Conservation (phyloP, 2,113 vertebrate genomes). For the Protomyctophum bolini region DNA sequence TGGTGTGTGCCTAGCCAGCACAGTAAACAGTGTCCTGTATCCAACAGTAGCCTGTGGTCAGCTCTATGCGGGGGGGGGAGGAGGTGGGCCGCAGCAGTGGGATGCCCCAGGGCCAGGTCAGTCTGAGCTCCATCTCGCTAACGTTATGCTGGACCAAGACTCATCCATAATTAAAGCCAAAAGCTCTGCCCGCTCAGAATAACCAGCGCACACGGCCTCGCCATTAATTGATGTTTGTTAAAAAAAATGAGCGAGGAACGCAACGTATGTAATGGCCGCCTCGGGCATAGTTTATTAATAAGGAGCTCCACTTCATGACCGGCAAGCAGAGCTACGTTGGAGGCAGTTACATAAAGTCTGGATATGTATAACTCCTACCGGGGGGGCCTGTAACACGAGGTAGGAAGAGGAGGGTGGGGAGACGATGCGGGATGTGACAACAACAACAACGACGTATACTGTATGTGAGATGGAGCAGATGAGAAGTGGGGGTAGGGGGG, state of each 20-base stretch:
- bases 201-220: slow-evolving; percentile 48
- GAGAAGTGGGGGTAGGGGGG: neutral
- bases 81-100: slow-evolving; percentile 40
- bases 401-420: slow-evolving; percentile 26
- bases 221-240: slow-evolving; percentile 77
- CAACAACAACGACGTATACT: neutral
- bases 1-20: slow-evolving; percentile 6
- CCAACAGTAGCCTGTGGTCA: slow-evolving; percentile 42
- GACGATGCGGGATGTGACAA: neutral
- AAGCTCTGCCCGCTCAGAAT: slow-evolving; percentile 59
- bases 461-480: neutral
- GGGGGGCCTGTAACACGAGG: slow-evolving; percentile 26
- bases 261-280: slow-evolving; percentile 75
- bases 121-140: slow-evolving; percentile 52
- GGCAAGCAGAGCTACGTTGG: slow-evolving; percentile 50
- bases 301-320: slow-evolving; percentile 67
- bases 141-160: slow-evolving; percentile 43
- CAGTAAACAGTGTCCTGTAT: slow-evolving; percentile 30
- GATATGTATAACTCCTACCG: slow-evolving; percentile 46
- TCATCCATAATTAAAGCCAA: slow-evolving; percentile 75
- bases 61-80: slow-evolving; percentile 36
- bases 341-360: slow-evolving; percentile 66
- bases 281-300: slow-evolving; percentile 77
- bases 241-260: slow-evolving; percentile 62
- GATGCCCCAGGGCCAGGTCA: slow-evolving; percentile 71